phyloP scores from a whole-genome alignment of 2,888 invertebrate species.

The Exocentrus adspersus region DNA sequence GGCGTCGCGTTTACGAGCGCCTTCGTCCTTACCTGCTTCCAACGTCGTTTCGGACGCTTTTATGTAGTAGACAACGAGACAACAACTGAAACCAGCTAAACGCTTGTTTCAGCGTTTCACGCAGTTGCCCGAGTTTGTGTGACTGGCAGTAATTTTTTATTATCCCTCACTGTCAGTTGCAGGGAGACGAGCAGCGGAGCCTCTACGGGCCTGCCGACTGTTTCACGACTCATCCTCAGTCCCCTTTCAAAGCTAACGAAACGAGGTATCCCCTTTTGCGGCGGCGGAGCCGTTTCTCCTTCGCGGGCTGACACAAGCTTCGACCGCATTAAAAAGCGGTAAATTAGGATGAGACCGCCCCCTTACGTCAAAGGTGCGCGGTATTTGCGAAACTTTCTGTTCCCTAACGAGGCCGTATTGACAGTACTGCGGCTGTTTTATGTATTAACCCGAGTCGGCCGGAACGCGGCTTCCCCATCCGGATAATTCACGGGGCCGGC shows the following conservation, averaged over 20 bases:
- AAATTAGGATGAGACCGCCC: slow-evolving; percentile 13
- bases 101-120: neutral
- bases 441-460: slow-evolving; percentile 11
- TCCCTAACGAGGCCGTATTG: slow-evolving; percentile 21
- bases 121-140: neutral
- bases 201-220: too few species aligned
- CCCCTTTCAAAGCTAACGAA: too few species aligned
- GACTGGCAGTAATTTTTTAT: neutral
- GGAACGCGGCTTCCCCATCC: neutral
- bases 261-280: neutral
- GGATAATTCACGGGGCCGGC: too few species aligned
- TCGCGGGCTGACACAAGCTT: slow-evolving; percentile 15
- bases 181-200: neutral
- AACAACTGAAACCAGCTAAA: too few species aligned
- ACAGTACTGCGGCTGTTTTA: slow-evolving; percentile 30
- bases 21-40: too few species aligned
- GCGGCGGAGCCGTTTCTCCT: neutral
- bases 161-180: neutral
- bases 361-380: slow-evolving; percentile 10
- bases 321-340: slow-evolving; percentile 15
- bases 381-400: slow-evolving; percentile 8
- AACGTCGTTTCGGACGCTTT: too few species aligned
- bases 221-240: too few species aligned
- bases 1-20: too few species aligned
- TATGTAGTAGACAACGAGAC: too few species aligned